Evolutionary conservation across 1,140 invertebrate species (phyloP), one percentile per base, ranked within the genome.

Genomic region (Musca domestica): DNA sequence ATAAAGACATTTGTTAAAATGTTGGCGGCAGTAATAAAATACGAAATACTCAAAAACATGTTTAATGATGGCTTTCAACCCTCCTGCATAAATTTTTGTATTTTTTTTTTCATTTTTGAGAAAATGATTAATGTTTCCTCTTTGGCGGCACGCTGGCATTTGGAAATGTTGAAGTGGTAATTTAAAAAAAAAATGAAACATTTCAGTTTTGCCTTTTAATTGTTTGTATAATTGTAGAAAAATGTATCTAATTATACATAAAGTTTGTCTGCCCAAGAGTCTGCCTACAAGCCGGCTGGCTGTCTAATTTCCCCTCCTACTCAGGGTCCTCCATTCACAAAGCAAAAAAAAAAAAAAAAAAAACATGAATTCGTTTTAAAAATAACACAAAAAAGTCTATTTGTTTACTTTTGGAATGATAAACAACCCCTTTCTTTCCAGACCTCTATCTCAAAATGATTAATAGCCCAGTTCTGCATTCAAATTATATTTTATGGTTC

Each of bases 1-100:
- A 64, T 61, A 41, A n/a, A 67, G 64, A 48, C 27, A 46, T 64
- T 64, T 64, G 41, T 34, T 47, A 48, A 48, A 64, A 41, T 41
- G 34, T 41, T 41, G 4, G 12, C 34, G n/a, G n/a, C n/a, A n/a
- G 12, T 41, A 30, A 30, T 30, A 4, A 30, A 30, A 30, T 7
- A 10, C 10, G 12, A 10, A 41, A 12, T 9, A 41, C 9, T 30
- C 9, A 41, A 41, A 12, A 5, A 41, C 12, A 41, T 41, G 34
- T 12, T 41, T 12, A 41, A 41, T 41, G 2, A 10, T 41, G 34
- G 34, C 10, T 12, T 41, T 30, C 3, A 30, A n/a, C n/a, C 34
- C 5, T 41, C 34, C 34, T 12, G 34, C 34, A 41, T 41, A 41
- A 5, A 41, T 41, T 41, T 41, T 41, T 12, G 34, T 12, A n/a